A percentile compares a stretch with the other conserved stretches of the same genome.
phyloP scores from a whole-genome alignment of 2,888 invertebrate genomes.

The Troides oblongomaculatus region DNA sequence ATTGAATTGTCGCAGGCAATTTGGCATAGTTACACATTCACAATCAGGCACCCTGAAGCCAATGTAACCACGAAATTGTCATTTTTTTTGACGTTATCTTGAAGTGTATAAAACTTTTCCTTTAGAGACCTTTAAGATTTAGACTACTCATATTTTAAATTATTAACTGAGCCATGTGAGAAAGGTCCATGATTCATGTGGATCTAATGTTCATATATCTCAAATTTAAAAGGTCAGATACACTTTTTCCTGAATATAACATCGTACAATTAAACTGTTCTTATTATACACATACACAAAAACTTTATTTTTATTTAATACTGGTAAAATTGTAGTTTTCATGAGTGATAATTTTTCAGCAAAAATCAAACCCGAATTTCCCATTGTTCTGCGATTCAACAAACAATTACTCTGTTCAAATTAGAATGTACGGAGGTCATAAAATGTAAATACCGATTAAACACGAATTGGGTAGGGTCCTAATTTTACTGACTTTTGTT shows the following conservation, averaged over 20 bases:
- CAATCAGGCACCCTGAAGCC: constrained; percentile 3
- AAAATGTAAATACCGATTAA: constrained; percentile 40
- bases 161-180: no score
- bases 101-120: not conserved
- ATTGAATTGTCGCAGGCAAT: constrained; percentile 19
- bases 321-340: no score
- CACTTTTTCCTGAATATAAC: no score
- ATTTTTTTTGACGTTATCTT: not conserved
- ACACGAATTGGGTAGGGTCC: constrained; percentile 47
- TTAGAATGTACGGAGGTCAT: constrained; percentile 21
- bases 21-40: constrained; percentile 17
- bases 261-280: no score
- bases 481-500: constrained; percentile 61
- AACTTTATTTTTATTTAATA: no score
- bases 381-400: constrained; percentile 4
- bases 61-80: not conserved
- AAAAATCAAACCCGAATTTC: not conserved
- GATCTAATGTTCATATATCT: no score
- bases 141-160: no score
- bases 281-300: no score
- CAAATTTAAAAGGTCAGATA: no score
- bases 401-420: constrained; percentile 23
- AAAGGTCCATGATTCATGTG: no score
- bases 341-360: no score
- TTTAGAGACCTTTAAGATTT: no score